phyloP scores from a whole-genome alignment of 2,113 vertebrate genomes.

The Salvator merianae region DNA sequence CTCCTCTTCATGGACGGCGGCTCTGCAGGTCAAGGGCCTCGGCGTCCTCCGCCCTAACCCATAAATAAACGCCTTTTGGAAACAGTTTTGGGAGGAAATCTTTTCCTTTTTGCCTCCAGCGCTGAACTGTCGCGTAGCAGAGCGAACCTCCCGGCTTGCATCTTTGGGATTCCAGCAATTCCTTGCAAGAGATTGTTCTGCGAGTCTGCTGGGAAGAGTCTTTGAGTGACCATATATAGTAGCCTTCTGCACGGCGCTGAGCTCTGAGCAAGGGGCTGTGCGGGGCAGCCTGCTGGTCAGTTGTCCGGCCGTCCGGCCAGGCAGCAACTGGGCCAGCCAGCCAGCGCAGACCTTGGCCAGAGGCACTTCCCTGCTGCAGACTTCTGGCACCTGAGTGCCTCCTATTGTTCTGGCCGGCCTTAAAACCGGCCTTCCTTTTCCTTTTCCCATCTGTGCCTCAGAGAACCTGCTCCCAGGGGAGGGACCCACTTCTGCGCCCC shows the following conservation, averaged over 20 bases:
- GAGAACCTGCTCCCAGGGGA: not conserved
- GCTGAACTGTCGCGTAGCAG: not conserved
- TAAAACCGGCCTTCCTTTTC: conserved; percentile 54
- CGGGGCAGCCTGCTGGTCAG: not conserved
- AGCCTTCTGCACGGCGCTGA: not conserved
- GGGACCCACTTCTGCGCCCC: not conserved
- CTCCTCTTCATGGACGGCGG: not conserved
- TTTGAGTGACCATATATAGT: conserved; percentile 46
- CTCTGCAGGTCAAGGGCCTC: not conserved
- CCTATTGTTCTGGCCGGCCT: conserved; percentile 43
- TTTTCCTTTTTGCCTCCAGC: not conserved
- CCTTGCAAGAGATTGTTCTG: not conserved
- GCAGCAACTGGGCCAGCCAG: too few species aligned
- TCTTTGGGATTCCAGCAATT: not conserved
- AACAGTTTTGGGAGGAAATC: not conserved
- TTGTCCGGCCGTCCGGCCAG: too few species aligned
- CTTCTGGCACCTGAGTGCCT: conserved; percentile 30
- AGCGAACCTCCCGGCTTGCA: not conserved
- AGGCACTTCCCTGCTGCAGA: not conserved
- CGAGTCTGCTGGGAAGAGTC: not conserved
- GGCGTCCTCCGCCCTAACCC: not conserved
- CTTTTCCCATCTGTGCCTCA: conserved; percentile 40
- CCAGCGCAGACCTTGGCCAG: not conserved
- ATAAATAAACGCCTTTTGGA: not conserved
- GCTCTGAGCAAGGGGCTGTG: not conserved